Conservation (phyloP, 2,888 invertebrate genomes). For the Carabus problematicus region DNA sequence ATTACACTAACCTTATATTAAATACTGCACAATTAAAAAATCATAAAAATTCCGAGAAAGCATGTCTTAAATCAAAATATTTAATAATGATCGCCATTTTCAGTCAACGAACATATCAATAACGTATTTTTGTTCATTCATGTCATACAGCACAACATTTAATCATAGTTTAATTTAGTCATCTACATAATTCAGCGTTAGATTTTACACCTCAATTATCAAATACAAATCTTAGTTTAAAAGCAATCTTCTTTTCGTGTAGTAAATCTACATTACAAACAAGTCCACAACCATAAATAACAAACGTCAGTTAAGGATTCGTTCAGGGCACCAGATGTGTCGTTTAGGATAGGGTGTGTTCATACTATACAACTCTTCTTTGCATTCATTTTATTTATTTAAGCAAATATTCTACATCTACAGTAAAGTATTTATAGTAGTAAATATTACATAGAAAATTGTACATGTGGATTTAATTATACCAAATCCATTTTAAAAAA, state of each 20-base stretch:
- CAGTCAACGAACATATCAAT: constrained; percentile 40
- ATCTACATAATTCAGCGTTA: constrained; percentile 35
- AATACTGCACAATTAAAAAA: constrained; percentile 26
- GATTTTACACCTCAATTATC: constrained; percentile 13
- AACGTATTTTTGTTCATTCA: constrained; percentile 36
- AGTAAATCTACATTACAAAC: constrained; percentile 41
- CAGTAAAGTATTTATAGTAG: too few relatives aligned
- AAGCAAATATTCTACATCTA: too few relatives aligned
- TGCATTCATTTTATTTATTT: too few relatives aligned
- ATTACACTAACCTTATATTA: constrained; percentile 33
- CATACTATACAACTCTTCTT: neutral
- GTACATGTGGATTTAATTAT: neutral
- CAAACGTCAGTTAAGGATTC: constrained; percentile 40
- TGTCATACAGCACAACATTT: constrained; percentile 25
- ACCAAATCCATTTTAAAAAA: constrained; percentile 16
- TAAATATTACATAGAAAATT: too few relatives aligned
- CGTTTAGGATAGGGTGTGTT: constrained; percentile 6
- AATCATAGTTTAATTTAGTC: constrained; percentile 10
- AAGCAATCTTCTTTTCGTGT: constrained; percentile 31
- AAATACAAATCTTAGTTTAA: constrained; percentile 28
- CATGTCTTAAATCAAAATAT: constrained; percentile 42
- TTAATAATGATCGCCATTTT: constrained; percentile 43
- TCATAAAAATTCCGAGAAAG: constrained; percentile 41
- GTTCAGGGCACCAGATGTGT: constrained; percentile 13
- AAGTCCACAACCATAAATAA: constrained; percentile 42